Evolutionary conservation across 2,113 vertebrate species (phyloP).

Genomic region (Dendropsophus ebraccatus): DNA sequence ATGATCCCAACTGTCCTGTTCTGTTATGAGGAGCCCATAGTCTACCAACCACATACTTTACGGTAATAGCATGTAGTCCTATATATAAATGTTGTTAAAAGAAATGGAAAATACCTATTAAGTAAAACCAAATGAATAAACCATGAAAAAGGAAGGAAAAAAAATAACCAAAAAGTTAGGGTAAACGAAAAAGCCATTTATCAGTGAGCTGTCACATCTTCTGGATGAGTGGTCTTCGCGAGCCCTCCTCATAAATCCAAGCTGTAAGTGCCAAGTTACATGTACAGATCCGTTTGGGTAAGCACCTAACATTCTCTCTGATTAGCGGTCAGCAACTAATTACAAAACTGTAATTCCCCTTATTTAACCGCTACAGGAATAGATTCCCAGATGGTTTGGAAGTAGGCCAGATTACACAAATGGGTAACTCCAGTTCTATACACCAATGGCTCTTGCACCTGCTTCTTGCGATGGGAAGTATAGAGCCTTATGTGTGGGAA

Average conservation of each 20-base stretch:
- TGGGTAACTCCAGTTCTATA: slow-evolving; percentile 29
- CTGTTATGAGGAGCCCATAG: not conserved
- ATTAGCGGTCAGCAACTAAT: slow-evolving; percentile 49
- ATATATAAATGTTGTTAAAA: not conserved
- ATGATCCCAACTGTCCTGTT: no score
- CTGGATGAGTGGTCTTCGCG: slow-evolving; percentile 22
- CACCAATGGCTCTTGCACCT: slow-evolving; percentile 39
- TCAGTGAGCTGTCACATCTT: slow-evolving; percentile 3
- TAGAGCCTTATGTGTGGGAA: slow-evolving; percentile 17
- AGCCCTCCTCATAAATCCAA: slow-evolving; percentile 10
- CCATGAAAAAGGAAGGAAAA: not conserved
- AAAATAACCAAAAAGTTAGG: not conserved
- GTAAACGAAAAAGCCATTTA: not conserved
- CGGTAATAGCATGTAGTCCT: not conserved
- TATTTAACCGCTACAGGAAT: slow-evolving; percentile 33
- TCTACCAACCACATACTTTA: not conserved
- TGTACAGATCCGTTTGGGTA: slow-evolving; percentile 54
- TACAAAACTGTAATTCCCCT: slow-evolving; percentile 42
- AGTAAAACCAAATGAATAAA: not conserved
- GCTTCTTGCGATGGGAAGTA: slow-evolving; percentile 5
- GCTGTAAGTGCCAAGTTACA: slow-evolving; percentile 61
- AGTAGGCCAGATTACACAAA: slow-evolving; percentile 24
- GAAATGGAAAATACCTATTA: not conserved
- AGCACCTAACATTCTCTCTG: slow-evolving; percentile 64
- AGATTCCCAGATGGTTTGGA: slow-evolving; percentile 41